A percentile compares a stretch with the other conserved stretches of the same genome.
phyloP scores from a whole-genome alignment of 2,797 vertebrate genomes.

The Sarcoramphus papa region DNA sequence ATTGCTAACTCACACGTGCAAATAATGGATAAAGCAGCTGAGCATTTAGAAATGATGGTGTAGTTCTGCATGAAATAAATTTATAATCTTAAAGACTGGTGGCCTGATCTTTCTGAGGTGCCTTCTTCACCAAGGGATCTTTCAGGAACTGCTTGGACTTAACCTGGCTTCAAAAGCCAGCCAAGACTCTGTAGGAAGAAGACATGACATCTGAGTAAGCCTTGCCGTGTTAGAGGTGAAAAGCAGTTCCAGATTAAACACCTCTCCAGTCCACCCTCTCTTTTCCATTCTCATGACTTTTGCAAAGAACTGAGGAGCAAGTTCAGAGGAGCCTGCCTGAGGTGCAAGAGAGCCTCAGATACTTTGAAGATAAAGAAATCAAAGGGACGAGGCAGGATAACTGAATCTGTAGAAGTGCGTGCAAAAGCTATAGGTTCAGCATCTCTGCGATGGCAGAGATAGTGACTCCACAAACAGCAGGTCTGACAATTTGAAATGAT shows the following conservation, averaged over 20 bases:
- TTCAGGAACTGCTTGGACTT: background rate
- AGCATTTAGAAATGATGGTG: background rate
- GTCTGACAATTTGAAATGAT: background rate
- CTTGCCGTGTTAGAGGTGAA: background rate
- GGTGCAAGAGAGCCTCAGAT: background rate
- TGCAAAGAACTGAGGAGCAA: background rate
- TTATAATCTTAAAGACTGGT: background rate
- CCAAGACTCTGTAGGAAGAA: background rate
- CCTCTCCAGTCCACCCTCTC: background rate
- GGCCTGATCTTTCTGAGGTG: background rate
- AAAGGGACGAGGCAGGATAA: background rate
- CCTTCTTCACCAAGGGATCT: background rate
- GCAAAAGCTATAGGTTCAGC: background rate
- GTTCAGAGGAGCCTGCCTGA: background rate
- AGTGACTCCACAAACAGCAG: background rate
- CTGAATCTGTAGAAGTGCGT: background rate
- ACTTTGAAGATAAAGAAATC: background rate
- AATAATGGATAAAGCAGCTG: background rate
- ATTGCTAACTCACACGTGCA: background rate
- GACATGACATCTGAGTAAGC: background rate
- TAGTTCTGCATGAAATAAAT: background rate
- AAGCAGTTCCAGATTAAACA: background rate
- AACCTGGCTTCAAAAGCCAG: background rate
- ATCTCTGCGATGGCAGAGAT: background rate
- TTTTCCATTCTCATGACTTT: background rate